A percentile compares a stretch with the other conserved stretches of the same genome.
phyloP scores from a whole-genome alignment of 2,113 vertebrate genomes.

The Tetrao urogallus region DNA sequence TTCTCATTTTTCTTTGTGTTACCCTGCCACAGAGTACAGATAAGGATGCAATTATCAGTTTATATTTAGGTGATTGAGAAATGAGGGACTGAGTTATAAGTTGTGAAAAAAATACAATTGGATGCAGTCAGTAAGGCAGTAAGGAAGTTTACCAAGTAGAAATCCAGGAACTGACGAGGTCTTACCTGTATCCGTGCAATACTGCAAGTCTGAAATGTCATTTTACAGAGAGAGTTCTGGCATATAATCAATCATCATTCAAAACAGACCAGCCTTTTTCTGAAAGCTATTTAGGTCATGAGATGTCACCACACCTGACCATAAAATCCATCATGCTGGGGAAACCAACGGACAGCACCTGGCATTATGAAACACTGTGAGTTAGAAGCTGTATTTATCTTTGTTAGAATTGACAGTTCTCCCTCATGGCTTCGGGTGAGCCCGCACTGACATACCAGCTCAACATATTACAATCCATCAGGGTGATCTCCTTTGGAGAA shows the following conservation, averaged over 20 bases:
- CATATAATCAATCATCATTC: slow-evolving; percentile 73
- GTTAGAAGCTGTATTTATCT: slow-evolving; percentile 71
- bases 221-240: slow-evolving; percentile 66
- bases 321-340: slow-evolving; percentile 76
- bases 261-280: slow-evolving; percentile 63
- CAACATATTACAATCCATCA: slow-evolving; percentile 59
- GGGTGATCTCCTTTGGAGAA: slow-evolving; percentile 47
- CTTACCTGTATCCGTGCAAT: neutral
- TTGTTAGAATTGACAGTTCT: slow-evolving; percentile 69
- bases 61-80: neutral
- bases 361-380: slow-evolving; percentile 53
- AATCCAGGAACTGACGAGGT: slow-evolving; percentile 26
- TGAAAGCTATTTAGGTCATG: slow-evolving; percentile 63
- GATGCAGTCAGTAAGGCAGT: neutral
- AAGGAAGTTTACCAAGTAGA: neutral
- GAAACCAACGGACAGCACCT: slow-evolving; percentile 54
- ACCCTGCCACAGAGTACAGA: neutral
- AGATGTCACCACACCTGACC: slow-evolving; percentile 74
- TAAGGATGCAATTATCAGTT: neutral
- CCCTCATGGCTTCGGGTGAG: slow-evolving; percentile 57
- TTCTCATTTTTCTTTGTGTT: neutral
- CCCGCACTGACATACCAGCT: neutral
- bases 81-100: neutral
- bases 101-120: neutral
- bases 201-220: slow-evolving; percentile 47